Evolutionary conservation across 2,113 vertebrate genomes (phyloP).

Genomic region (Varanus komodoensis): DNA sequence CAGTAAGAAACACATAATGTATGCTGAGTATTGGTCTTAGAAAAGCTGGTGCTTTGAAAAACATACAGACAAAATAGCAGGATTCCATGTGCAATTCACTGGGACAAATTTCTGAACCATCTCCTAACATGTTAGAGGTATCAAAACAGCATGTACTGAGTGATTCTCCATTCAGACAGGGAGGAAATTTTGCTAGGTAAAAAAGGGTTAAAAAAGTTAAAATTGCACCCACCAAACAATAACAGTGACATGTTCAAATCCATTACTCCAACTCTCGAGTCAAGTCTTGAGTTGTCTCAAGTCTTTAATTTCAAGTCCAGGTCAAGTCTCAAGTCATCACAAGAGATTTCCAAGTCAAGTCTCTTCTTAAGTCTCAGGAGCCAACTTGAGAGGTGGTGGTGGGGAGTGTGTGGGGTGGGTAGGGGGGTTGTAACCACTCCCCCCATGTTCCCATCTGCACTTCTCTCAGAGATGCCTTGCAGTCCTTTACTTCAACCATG

Average conservation of each 20-base stretch:
- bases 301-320: too few species aligned
- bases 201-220: neutral
- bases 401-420: too few species aligned
- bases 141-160: neutral
- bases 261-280: too few species aligned
- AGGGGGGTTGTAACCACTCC: too few species aligned
- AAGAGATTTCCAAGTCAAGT: too few species aligned
- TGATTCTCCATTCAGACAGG: neutral
- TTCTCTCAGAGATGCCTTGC: too few species aligned
- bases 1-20: neutral
- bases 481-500: too few species aligned
- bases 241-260: neutral
- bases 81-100: neutral
- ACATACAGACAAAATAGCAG: neutral
- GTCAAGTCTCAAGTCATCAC: too few species aligned
- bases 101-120: neutral
- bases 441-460: too few species aligned
- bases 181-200: neutral
- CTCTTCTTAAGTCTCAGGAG: too few species aligned
- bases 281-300: too few species aligned
- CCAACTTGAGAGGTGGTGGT: too few species aligned
- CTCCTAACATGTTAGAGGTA: neutral
- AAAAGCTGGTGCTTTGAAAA: neutral
- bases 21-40: neutral
- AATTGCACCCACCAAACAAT: neutral